Base-by-base conservation (phyloP, 2,113 vertebrate genomes). In the Halichoeres trimaculatus region DNA sequence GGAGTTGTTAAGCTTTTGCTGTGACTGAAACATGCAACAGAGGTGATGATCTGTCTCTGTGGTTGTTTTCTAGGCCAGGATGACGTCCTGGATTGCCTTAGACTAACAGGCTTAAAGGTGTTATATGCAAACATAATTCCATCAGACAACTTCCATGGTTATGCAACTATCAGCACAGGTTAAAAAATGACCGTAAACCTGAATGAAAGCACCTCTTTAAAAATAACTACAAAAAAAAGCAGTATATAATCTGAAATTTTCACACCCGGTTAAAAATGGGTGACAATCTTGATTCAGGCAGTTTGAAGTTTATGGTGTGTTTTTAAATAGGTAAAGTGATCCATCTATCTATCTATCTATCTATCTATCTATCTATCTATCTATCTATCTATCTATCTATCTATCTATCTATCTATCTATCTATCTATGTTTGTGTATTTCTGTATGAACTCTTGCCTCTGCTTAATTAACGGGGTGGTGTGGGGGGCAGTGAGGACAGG, bases 401-500 rank as follows among this genome's bases (percentile, higher is more conserved):
- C 11, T 63, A 22, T 38, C 10, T 26, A n/a, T 62, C 35, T 13
- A 45, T 63, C 16, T 19, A 10, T 66, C 26, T 47, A 4, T 14
- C 14, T 35, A 1, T 9, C 17, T 55, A 19, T 52, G 19, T 35
- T 5, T 61, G 3, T 48, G 6, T 35, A 11, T 16, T 1, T 56
- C 45, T 63, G 26, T 13, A 4, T 20, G 12, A 10, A 19, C 14
- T 34, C 1, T 5, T 14, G 53, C 26, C 55, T 22, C 35, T 36
- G 38, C 17, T 58, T 23, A 8, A 30, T 30, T 30, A 35, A 50
- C 35, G 51, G 43, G 10, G 17, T 48, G 30, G 55, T 47, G n/a
- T 17, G 19, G 67, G 65, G 17, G 35, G 72, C 74, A 65, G 77
- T 76, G 36, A 79, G 57, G 61, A 88, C 60, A 35, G 84, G 88